Conservation (phyloP, 2,113 vertebrate species). For the Archocentrus centrarchus region DNA sequence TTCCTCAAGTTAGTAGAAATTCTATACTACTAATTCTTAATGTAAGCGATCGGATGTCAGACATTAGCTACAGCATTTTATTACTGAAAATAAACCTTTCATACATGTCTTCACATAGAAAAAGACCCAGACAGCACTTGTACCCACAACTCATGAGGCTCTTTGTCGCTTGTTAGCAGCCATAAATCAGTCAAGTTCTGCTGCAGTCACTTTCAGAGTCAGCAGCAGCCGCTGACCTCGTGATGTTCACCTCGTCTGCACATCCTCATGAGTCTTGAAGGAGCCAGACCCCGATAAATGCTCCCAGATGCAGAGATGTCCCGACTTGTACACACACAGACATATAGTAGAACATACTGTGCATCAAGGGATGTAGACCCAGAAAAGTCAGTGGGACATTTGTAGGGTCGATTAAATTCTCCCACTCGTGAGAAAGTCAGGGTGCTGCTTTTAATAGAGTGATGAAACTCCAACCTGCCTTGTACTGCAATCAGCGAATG, state of each 20-base stretch:
- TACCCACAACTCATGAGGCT: constrained; percentile 36
- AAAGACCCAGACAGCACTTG: constrained; percentile 12
- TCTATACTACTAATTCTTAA: constrained; percentile 3
- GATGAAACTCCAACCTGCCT: constrained; percentile 17
- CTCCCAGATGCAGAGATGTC: constrained; percentile 76
- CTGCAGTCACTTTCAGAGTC: constrained; percentile 36
- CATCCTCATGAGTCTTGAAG: constrained; percentile 67
- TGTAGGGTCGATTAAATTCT: background rate
- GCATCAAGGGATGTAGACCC: constrained; percentile 5
- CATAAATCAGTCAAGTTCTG: constrained; percentile 66
- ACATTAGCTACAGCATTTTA: constrained; percentile 42
- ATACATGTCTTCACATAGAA: constrained; percentile 25
- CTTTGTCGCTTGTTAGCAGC: constrained; percentile 58
- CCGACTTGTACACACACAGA: background rate
- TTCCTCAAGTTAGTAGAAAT: background rate
- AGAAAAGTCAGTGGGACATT: constrained; percentile 2
- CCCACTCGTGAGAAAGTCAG: constrained; percentile 8
- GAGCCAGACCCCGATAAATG: constrained; percentile 63
- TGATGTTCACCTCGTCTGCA: constrained; percentile 55
- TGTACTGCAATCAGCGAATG: background rate
- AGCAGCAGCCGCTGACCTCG: constrained; percentile 67
- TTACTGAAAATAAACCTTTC: constrained; percentile 32
- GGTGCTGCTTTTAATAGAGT: constrained; percentile 36
- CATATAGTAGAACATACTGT: background rate
- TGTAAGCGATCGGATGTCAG: background rate